Base-by-base conservation (phyloP, 2,113 vertebrate species). In the Gorsachius goisagi region DNA sequence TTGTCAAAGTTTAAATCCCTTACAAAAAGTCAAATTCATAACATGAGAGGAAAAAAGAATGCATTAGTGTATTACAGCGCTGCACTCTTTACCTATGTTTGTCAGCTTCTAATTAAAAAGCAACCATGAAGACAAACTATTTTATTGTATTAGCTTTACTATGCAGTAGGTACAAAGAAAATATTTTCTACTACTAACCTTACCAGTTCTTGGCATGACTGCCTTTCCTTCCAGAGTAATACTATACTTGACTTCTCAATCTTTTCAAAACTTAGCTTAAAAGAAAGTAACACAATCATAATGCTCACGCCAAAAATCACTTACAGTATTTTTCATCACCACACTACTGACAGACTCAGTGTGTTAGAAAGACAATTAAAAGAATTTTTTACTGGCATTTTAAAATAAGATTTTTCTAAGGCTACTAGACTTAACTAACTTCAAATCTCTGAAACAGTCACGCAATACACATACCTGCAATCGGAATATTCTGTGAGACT, bases 401-500 rank as follows among this genome's bases (percentile, higher is more conserved):
- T 86, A 80, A 68, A 84, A 6, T 28, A 56, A 23, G 6, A 44
- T 66, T 75, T 82, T 76, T 76, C 32, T 66, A 76, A 85, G 82
- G 23, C 28, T 69, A 73, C 7, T 4, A 32, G 50, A 90, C 28
- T 55, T 52, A 71, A 58, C 23, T 26, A 94, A 30, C 28, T 72
- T 53, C 62, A 89, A 53, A 78, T 68, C 49, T 85, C 49, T 53
- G 75, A 86, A 93, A 50, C 12, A 37, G 71, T 16, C 30, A 81
- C 52, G 79, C 26, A 91, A 63, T 14, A 90, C 37, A 78, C 50
- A 39, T 97, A 99, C 99, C 99, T 98, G 99, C 97, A 93, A 99
- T 89, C 2, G 99, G 99, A 97, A 99, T 94, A 96, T 99, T 99
- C 97, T 99, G 99, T 44, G 99, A 98, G 79, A 99, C 97, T 23